Evolutionary conservation across 23 tunicate species (phyloP).

Genomic region (Phallusia fumigata): DNA sequence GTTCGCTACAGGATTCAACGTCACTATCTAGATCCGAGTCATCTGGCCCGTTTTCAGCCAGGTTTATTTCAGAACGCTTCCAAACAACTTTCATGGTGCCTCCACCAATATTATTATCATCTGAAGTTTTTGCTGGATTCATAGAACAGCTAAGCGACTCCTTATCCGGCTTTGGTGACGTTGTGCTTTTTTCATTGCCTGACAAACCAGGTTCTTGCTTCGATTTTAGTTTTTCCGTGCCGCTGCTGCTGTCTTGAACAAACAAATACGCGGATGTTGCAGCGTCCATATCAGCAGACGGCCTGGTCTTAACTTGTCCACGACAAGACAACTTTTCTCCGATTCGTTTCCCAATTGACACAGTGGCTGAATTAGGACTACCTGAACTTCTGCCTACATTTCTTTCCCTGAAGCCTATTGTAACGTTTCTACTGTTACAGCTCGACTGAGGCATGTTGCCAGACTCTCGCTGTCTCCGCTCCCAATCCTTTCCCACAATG

Average conservation of each 20-base stretch:
- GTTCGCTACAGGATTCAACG: not conserved
- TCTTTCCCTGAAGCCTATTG: not conserved
- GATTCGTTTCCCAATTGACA: slow-evolving; percentile 25
- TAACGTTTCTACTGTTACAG: not conserved
- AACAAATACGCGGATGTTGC: not conserved
- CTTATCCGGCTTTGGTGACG: not conserved
- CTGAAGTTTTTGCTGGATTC: not conserved
- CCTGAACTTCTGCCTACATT: not conserved
- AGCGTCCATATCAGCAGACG: not conserved
- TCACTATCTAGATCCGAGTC: not conserved
- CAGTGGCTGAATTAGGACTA: not conserved
- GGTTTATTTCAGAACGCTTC: not conserved
- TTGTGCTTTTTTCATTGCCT: not conserved
- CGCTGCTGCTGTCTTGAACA: not conserved
- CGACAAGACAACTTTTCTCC: slow-evolving; percentile 3
- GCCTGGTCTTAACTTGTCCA: slow-evolving; percentile 17
- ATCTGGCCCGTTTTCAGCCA: not conserved
- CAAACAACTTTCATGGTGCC: not conserved
- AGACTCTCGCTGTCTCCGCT: not conserved
- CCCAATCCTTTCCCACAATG: slow-evolving; percentile 19
- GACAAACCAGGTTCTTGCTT: no score
- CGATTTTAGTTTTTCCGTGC: not conserved
- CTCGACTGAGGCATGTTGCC: not conserved
- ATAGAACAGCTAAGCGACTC: not conserved
- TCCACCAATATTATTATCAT: not conserved